Conservation (phyloP, 2,797 vertebrate genomes). For the Euthynnus affinis region DNA sequence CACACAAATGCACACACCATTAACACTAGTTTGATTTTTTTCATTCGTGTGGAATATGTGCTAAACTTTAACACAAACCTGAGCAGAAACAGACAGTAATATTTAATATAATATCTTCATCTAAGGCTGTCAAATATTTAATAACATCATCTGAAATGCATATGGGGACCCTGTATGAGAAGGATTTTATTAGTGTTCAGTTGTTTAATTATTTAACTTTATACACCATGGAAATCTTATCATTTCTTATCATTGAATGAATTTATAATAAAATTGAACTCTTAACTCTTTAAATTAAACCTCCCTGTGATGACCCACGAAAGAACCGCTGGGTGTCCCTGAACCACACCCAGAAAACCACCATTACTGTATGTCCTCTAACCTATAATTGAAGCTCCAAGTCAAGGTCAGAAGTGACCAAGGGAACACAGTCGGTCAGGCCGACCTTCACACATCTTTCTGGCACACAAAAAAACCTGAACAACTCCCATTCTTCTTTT, state of each 20-base stretch:
- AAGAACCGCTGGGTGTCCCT: background rate
- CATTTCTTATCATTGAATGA: slow-evolving; percentile 1
- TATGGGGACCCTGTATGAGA: background rate
- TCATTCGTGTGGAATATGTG: no score
- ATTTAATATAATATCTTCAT: no score
- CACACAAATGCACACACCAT: slow-evolving; percentile 16
- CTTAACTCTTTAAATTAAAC: no score
- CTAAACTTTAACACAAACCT: no score
- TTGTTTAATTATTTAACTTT: background rate
- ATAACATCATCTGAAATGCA: background rate
- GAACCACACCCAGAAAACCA: slow-evolving; percentile 6
- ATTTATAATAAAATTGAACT: slow-evolving; percentile 16
- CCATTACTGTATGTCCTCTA: slow-evolving; percentile 4
- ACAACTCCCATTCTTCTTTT: slow-evolving; percentile 71
- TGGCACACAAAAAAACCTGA: slow-evolving; percentile 48
- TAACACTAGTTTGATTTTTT: background rate
- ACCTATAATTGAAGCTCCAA: slow-evolving; percentile 16
- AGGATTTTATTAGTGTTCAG: background rate
- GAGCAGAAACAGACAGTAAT: no score
- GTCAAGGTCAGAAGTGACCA: slow-evolving; percentile 66
- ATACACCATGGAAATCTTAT: background rate
- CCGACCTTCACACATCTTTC: slow-evolving; percentile 71
- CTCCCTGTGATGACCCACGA: background rate
- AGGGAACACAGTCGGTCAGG: slow-evolving; percentile 8
- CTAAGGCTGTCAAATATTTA: no score